These are phyloP conservation scores for Exephanes ischioxanthus DNA, from an alignment of 2,888 invertebrate species.

Conservation along the genomic window DNA sequence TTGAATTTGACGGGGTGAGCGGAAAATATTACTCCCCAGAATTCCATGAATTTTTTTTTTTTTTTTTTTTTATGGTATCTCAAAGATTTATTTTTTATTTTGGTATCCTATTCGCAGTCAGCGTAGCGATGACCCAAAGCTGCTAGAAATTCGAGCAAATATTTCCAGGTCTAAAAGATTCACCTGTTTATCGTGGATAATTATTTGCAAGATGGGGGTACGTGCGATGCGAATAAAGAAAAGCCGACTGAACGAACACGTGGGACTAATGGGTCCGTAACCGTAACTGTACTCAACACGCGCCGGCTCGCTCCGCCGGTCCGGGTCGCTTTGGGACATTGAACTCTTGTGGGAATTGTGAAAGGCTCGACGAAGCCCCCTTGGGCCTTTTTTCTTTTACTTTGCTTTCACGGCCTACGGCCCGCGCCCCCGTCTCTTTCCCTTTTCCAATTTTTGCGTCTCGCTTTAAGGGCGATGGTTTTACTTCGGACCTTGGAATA, in stretches of 20 bases:
- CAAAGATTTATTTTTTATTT: not conserved
- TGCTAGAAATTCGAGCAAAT: not conserved
- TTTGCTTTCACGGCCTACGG: conserved; percentile 72
- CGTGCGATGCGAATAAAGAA: conserved; percentile 16
- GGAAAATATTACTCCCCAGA: no score
- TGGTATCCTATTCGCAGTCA: not conserved
- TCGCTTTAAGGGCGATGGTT: conserved; percentile 11
- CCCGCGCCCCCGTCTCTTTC: conserved; percentile 42
- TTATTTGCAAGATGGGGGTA: not conserved
- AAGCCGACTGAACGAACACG: conserved; percentile 49
- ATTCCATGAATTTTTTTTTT: not conserved
- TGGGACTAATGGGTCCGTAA: conserved; percentile 64
- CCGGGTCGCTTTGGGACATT: conserved; percentile 74
- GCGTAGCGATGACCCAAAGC: not conserved
- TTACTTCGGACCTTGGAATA: not conserved
- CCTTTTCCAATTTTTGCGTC: conserved; percentile 21
- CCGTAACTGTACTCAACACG: conserved; percentile 72
- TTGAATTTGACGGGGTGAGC: no score
- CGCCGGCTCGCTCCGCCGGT: conserved; percentile 64
- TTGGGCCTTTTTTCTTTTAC: conserved; percentile 56
- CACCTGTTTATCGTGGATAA: not conserved
- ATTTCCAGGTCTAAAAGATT: not conserved
- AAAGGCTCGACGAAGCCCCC: conserved; percentile 72
- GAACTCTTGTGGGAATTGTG: conserved; percentile 76
- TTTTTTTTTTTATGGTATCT: not conserved